Evolutionary conservation across 2,888 invertebrate species (phyloP).

Genomic region (Leptothorax acervorum): DNA sequence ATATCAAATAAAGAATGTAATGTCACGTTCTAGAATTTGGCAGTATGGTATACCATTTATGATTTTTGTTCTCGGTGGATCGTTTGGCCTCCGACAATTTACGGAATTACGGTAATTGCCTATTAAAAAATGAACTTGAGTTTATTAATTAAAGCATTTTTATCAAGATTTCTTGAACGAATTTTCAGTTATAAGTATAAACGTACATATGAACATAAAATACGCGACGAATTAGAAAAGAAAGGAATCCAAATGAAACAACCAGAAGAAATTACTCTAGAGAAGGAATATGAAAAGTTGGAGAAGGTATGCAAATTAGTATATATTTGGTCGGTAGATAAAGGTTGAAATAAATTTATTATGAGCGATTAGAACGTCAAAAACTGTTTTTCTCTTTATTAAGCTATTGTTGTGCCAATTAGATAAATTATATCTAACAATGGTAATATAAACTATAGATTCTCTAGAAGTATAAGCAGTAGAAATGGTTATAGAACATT

Average conservation of each 20-base stretch:
- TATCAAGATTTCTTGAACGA: neutral
- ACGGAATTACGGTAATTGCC: constrained; percentile 89
- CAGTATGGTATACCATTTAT: constrained; percentile 91
- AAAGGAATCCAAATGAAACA: constrained; percentile 90
- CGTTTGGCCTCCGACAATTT: constrained; percentile 92
- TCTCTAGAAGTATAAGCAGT: neutral
- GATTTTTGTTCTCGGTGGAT: constrained; percentile 91
- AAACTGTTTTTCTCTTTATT: neutral
- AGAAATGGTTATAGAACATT: too few relatives aligned
- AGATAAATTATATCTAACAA: neutral
- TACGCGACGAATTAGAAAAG: constrained; percentile 80
- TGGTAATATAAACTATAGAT: neutral
- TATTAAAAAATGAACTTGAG: neutral
- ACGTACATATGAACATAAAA: neutral
- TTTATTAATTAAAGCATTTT: neutral
- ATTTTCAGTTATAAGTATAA: constrained; percentile 48
- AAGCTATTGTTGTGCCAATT: neutral
- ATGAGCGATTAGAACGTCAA: neutral
- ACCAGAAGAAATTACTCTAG: constrained; percentile 90
- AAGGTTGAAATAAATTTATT: neutral
- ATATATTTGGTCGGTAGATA: neutral
- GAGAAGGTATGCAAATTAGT: constrained; percentile 84
- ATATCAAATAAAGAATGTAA: neutral
- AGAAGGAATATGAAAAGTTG: constrained; percentile 91
- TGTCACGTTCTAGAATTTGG: constrained; percentile 23